A percentile compares a stretch with the other conserved stretches of the same genome.
Conservation (phyloP, 1,140 invertebrate genomes). For the Cydia amplana region DNA sequence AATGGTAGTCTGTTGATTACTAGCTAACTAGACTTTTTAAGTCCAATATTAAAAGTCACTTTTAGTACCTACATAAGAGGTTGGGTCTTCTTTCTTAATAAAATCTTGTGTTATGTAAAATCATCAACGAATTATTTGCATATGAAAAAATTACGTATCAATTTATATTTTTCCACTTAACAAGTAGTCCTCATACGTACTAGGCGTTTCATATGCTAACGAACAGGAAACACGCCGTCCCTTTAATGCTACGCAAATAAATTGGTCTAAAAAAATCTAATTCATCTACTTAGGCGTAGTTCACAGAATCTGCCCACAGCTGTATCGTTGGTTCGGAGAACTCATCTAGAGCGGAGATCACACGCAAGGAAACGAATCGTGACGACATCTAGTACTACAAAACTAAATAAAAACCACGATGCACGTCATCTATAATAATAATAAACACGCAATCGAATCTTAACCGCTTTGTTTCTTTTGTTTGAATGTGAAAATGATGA, state of each 20-base stretch:
- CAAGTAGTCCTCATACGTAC: background rate
- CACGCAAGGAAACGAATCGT: background rate
- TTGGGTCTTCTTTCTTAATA: no score
- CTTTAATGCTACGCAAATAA: constrained; percentile 19
- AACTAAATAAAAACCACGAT: background rate
- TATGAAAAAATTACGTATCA: no score
- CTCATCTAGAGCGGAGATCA: background rate
- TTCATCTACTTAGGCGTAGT: background rate
- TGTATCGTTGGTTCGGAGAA: constrained; percentile 10
- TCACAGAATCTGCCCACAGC: constrained; percentile 27
- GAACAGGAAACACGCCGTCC: background rate
- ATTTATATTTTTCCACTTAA: background rate
- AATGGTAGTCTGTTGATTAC: no score
- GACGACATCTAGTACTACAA: background rate
- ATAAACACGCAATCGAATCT: background rate
- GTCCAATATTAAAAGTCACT: no score
- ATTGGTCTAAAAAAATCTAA: constrained; percentile 5
- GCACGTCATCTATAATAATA: background rate
- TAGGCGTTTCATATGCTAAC: background rate
- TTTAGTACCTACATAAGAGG: no score
- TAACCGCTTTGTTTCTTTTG: background rate
- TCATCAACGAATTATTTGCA: no score
- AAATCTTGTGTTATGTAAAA: no score
- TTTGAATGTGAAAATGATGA: background rate
- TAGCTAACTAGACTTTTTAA: no score